Evolutionary conservation across 2,113 vertebrate genomes (phyloP).

Genomic region (Cyprinodon brontotheroides): DNA sequence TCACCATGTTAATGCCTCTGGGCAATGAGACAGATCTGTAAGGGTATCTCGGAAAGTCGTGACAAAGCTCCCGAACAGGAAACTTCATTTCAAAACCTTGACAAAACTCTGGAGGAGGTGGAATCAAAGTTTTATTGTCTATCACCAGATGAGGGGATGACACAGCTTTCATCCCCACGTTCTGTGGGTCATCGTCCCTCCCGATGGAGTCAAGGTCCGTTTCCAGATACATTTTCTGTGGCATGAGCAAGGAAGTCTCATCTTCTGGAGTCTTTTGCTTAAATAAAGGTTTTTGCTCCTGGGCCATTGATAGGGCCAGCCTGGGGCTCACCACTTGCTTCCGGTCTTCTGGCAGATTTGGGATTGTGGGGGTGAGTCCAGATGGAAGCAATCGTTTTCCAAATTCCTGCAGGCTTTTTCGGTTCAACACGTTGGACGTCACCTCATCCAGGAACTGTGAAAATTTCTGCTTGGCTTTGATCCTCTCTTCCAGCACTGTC

Average conservation of each 20-base stretch:
- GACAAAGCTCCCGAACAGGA: conserved; percentile 42
- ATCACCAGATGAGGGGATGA: conserved; percentile 9
- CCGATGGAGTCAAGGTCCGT: conserved; percentile 74
- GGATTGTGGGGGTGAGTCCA: conserved; percentile 20
- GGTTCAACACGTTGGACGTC: conserved; percentile 82
- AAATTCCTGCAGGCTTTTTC: conserved; percentile 78
- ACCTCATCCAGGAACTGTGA: conserved; percentile 90
- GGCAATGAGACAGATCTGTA: conserved; percentile 70
- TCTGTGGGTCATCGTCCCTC: conserved; percentile 44
- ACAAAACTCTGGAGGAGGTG: conserved; percentile 60
- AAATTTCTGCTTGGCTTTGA: conserved; percentile 83
- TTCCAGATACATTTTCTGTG: conserved; percentile 72
- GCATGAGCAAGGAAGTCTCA: conserved; percentile 17
- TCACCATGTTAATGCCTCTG: conserved; percentile 77
- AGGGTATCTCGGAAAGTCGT: conserved; percentile 58
- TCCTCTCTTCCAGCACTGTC: conserved; percentile 70
- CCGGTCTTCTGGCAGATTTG: conserved; percentile 28
- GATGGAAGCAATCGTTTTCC: conserved; percentile 43
- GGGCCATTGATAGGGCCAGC: conserved; percentile 36
- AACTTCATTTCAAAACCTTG: conserved; percentile 50
- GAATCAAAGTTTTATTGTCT: conserved; percentile 43
- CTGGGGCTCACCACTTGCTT: conserved; percentile 19
- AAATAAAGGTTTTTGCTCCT: conserved; percentile 23
- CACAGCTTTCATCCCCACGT: conserved; percentile 35
- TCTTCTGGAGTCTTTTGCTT: conserved; percentile 43